Percentiles rank a stretch among this genome's conserved stretches.
Evolutionary conservation across 1,140 invertebrate genomes (phyloP).

Genomic region (Colletes latitarsis): DNA sequence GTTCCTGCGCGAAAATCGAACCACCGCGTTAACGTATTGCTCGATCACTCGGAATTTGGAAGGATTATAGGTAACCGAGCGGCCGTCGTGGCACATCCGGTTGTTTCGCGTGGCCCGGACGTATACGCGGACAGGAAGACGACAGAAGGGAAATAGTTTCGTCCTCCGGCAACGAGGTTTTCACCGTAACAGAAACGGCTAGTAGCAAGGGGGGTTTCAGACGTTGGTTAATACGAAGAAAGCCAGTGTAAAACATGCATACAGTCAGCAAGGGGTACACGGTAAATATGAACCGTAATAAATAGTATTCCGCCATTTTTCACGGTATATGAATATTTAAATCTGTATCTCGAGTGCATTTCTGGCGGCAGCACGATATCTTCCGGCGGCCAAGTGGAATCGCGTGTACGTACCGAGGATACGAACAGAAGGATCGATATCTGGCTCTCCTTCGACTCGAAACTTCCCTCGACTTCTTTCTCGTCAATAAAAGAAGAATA

Average conservation of each 20-base stretch:
- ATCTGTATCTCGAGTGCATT: slow-evolving; percentile 21
- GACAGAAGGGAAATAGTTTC: not conserved
- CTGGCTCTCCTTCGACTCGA: not conserved
- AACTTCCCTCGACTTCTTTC: no score
- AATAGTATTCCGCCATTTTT: slow-evolving; percentile 33
- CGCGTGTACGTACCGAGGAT: not conserved
- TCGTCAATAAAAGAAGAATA: not conserved
- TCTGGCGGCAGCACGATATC: slow-evolving; percentile 10
- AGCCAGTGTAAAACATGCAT: not conserved
- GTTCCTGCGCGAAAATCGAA: not conserved
- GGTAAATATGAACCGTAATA: slow-evolving; percentile 23
- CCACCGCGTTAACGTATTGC: slow-evolving; percentile 19
- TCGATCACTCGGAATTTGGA: slow-evolving; percentile 32
- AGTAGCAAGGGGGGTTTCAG: not conserved
- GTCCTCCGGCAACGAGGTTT: not conserved
- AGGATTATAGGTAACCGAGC: slow-evolving; percentile 13
- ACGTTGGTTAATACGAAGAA: not conserved
- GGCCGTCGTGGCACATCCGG: not conserved
- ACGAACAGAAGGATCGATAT: slow-evolving; percentile 10
- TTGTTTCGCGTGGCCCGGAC: not conserved
- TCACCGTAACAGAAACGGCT: not conserved
- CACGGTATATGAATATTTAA: slow-evolving; percentile 41
- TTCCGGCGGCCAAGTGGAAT: not conserved
- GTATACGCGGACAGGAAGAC: not conserved
- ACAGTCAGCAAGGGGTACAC: not conserved